Conservation (phyloP, 2,888 invertebrate species). For the Conomelus anceps region DNA sequence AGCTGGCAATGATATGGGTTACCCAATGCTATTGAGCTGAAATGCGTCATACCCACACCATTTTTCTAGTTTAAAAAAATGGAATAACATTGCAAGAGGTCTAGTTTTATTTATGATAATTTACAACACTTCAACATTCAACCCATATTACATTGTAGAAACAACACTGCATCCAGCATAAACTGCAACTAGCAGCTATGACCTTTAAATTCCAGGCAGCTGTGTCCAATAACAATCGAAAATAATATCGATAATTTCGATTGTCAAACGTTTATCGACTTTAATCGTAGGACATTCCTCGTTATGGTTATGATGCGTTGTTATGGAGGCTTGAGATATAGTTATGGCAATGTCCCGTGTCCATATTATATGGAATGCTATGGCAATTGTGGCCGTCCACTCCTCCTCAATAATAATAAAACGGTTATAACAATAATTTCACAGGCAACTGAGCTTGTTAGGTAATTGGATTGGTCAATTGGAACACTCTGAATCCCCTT, state of each 20-base stretch:
- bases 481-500: too few relatives aligned
- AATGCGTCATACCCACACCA: too few relatives aligned
- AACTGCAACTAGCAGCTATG: background rate
- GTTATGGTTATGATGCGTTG: background rate
- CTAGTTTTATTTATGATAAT: too few relatives aligned
- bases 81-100: too few relatives aligned
- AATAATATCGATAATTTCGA: background rate
- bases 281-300: background rate
- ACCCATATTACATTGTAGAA: background rate
- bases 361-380: background rate
- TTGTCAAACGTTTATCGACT: background rate
- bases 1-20: too few relatives aligned
- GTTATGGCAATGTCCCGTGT: background rate
- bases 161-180: background rate
- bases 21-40: too few relatives aligned
- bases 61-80: too few relatives aligned
- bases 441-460: background rate
- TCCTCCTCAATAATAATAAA: background rate
- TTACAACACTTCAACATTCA: too few relatives aligned
- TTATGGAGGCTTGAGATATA: background rate
- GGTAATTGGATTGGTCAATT: background rate
- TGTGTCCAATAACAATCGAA: background rate
- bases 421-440: background rate
- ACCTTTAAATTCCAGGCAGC: background rate
- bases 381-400: background rate